Evolutionary conservation across 1,140 invertebrate species (phyloP).

Genomic region (Drosophila truncata): DNA sequence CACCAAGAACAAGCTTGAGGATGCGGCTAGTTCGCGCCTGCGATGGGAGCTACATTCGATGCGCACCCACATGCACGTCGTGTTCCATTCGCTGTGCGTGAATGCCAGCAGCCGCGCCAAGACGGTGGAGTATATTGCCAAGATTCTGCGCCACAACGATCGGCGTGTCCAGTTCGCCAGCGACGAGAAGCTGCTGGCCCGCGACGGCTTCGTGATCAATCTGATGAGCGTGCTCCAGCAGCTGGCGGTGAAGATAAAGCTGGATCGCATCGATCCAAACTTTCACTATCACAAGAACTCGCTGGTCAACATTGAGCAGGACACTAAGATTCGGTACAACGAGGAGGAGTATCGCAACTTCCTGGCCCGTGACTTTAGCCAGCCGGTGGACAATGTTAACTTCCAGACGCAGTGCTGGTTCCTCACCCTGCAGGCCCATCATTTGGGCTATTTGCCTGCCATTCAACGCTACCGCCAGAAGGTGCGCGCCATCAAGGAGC

Average conservation of each 20-base stretch:
- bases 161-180: conserved; percentile 95
- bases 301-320: conserved; percentile 92
- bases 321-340: conserved; percentile 93
- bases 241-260: conserved; percentile 93
- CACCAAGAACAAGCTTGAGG: conserved; percentile 86
- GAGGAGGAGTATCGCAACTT: conserved; percentile 93
- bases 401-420: conserved; percentile 99
- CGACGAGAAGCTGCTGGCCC: conserved; percentile 93
- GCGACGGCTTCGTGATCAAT: conserved; percentile 98
- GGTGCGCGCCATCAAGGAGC: conserved; percentile 92
- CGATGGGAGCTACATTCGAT: conserved; percentile 89
- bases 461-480: conserved; percentile 95
- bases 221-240: conserved; percentile 95
- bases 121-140: conserved; percentile 92
- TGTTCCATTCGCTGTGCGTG: conserved; percentile 93
- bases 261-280: conserved; percentile 93
- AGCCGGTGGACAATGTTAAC: conserved; percentile 87
- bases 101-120: conserved; percentile 91
- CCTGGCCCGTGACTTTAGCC: conserved; percentile 85
- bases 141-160: conserved; percentile 92
- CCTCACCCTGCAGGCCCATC: conserved; percentile 96
- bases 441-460: conserved; percentile 94
- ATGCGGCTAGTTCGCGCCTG: conserved; percentile 59
- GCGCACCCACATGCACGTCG: conserved; percentile 90
- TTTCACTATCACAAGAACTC: conserved; percentile 95